These are phyloP conservation scores for Moxostoma hubbsi DNA, from an alignment of 2,797 vertebrate species.

Conservation along the genomic window DNA sequence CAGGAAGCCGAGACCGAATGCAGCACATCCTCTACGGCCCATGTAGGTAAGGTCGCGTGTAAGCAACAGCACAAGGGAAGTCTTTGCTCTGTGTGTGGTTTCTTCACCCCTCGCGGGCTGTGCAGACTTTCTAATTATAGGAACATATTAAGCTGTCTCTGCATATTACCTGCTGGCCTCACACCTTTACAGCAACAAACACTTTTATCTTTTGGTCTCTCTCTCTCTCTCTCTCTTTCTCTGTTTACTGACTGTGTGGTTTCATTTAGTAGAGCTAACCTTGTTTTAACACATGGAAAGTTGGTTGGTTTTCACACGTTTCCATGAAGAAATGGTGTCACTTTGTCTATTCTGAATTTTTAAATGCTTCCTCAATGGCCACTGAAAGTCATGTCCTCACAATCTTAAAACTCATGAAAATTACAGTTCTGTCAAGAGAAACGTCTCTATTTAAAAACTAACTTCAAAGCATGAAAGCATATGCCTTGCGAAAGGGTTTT, in stretches of 20 bases:
- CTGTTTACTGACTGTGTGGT: no score
- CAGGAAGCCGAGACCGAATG: no score
- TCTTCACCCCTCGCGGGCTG: slow-evolving; percentile 19
- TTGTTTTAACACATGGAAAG: no score
- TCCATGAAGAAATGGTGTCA: background rate
- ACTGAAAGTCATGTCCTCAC: background rate
- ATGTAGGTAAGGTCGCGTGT: background rate
- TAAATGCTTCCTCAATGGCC: background rate
- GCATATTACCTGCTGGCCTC: slow-evolving; percentile 36
- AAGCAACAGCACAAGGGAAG: slow-evolving; percentile 10
- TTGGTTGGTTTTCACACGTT: background rate
- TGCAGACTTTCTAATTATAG: slow-evolving; percentile 39
- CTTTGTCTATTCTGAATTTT: background rate
- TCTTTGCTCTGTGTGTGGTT: slow-evolving; percentile 33
- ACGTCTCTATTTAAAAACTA: background rate
- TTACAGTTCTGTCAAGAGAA: background rate
- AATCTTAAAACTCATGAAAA: background rate
- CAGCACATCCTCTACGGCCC: background rate
- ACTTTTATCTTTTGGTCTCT: no score
- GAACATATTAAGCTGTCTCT: slow-evolving; percentile 36
- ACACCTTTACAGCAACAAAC: background rate
- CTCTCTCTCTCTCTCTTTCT: no score
- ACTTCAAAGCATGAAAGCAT: background rate
- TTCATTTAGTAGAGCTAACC: no score
- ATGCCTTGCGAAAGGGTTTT: background rate